These are phyloP conservation scores for Channa argus DNA, from an alignment of 2,113 vertebrate species.

Conservation along the genomic window DNA sequence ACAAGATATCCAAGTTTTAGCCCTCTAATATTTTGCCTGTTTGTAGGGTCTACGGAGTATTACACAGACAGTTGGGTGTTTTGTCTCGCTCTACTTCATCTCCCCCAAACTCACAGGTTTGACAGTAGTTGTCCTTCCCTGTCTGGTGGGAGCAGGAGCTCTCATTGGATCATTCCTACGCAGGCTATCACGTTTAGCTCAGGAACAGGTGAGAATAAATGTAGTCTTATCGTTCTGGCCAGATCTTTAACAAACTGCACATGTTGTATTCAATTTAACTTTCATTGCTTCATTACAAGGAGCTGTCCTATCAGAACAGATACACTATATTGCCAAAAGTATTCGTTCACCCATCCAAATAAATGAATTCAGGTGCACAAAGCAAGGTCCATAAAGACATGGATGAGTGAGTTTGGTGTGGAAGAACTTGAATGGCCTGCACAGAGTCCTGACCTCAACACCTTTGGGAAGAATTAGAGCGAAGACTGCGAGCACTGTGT, in stretches of 20 bases:
- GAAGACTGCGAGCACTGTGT: too few species aligned
- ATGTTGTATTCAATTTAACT: background rate
- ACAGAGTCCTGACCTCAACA: too few species aligned
- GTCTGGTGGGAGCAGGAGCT: slow-evolving; percentile 88
- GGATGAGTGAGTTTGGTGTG: too few species aligned
- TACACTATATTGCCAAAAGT: too few species aligned
- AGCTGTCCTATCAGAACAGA: too few species aligned
- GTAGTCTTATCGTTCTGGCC: background rate
- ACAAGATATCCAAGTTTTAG: background rate
- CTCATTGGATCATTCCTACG: slow-evolving; percentile 90
- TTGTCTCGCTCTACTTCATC: slow-evolving; percentile 91
- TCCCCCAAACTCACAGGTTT: slow-evolving; percentile 91
- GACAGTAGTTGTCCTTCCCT: slow-evolving; percentile 87
- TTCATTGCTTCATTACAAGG: background rate
- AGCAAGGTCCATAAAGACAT: too few species aligned
- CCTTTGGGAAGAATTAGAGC: too few species aligned
- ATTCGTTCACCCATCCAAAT: too few species aligned
- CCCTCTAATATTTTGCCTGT: slow-evolving; percentile 4
- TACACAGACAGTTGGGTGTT: slow-evolving; percentile 91
- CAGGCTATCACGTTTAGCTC: slow-evolving; percentile 88
- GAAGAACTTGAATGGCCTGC: too few species aligned
- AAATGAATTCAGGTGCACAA: too few species aligned
- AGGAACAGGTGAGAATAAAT: slow-evolving; percentile 88
- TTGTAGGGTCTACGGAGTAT: slow-evolving; percentile 90
- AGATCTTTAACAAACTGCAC: background rate